Base-by-base conservation (phyloP, 1,140 invertebrate species). In the Himalopsyche phryganea region DNA sequence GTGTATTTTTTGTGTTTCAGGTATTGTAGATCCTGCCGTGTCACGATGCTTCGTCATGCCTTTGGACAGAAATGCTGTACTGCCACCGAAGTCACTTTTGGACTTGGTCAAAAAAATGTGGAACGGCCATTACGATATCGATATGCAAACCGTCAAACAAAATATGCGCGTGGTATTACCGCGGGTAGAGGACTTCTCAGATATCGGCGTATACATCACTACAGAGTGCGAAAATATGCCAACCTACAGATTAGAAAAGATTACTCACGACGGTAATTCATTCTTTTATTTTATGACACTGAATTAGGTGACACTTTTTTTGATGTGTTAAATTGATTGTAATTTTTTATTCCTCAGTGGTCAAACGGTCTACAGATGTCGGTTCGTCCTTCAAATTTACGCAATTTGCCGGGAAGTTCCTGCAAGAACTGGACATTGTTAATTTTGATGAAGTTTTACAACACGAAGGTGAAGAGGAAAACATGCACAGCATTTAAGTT, bases 31-130 rank as follows among this genome's bases (percentile, higher is more conserved):
- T 74, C 76, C 84, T 9, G 85, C 86, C 46, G 82, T 83, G 17
- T 68, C 67, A 42, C 83, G 87, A 13, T 96, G 94, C 75, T 96
- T 94, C 72, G 83, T 94, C 1, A 92, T 95, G 90, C 87, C 90
- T 6, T 76, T 96, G 58, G 87, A 95, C 75, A 82, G 88, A 35
- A 79, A 81, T 33, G 78, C 83, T 49, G 85, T 93, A 51, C 78
- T 93, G 66, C 87, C 88, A 3, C 92, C 93, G 4, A 81, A 79
- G 50, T 85, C 84, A 52, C 80, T 95, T 60, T 82, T 85, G 63
- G 87, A 92, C 76, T 81, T 93, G 5, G 78, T 96, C 50, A 76
- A 82, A 46, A 93, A 92, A 73, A 89, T 93, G 84, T 81, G 80
- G 65, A 80, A 85, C 63, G 90, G 87, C 3, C 88, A 91, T 67